These are phyloP conservation scores for Hemicordylus capensis DNA, from an alignment of 2,113 vertebrate species.

Conservation along the genomic window DNA sequence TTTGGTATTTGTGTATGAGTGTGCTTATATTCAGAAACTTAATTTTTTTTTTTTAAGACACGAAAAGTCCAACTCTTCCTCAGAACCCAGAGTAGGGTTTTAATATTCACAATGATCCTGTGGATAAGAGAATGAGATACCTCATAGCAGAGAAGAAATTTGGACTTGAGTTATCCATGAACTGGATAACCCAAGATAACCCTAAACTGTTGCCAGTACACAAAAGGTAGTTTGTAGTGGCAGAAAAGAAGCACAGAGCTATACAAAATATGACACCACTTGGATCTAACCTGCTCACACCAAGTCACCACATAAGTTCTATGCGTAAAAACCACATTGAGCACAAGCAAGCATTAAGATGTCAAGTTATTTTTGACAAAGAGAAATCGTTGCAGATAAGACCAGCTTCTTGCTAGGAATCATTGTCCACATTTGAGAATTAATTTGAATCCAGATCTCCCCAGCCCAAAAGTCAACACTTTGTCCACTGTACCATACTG, in stretches of 20 bases:
- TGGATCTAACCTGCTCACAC: too few relatives aligned
- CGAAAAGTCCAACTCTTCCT: too few relatives aligned
- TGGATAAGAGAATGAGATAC: neutral
- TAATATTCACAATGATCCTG: neutral
- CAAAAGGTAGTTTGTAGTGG: neutral
- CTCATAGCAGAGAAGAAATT: neutral
- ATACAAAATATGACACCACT: too few relatives aligned
- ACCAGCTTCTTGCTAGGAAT: too few relatives aligned
- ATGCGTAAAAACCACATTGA: neutral
- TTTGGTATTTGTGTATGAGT: too few relatives aligned
- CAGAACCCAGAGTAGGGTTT: neutral
- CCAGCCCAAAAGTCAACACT: neutral
- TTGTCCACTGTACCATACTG: neutral
- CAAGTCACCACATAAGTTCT: too few relatives aligned
- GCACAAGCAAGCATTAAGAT: neutral
- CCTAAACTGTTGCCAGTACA: neutral
- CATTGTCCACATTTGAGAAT: too few relatives aligned
- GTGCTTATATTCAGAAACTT: too few relatives aligned
- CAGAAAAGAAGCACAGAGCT: neutral
- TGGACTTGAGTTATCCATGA: too few relatives aligned
- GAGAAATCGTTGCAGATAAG: neutral
- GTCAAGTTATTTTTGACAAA: too few relatives aligned
- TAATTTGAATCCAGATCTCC: neutral
- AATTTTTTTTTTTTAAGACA: too few relatives aligned
- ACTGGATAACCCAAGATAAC: too few relatives aligned